Evolutionary conservation across 2,888 invertebrate species (phyloP).

Genomic region (Drosophila buzzatii): DNA sequence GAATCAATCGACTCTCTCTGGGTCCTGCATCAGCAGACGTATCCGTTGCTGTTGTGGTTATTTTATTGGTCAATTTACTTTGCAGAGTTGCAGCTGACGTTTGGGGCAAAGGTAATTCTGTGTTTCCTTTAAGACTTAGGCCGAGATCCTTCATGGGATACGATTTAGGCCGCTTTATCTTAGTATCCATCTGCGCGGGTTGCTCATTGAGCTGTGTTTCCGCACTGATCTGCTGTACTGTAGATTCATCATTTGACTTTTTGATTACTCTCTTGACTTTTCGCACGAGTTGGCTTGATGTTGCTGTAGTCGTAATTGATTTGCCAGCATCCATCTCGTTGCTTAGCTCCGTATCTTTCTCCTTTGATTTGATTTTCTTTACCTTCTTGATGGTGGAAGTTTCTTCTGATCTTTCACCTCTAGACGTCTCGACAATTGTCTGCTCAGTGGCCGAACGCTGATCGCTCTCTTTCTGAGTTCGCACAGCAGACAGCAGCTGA

Average conservation of each 20-base stretch:
- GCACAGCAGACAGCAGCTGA: slow-evolving; percentile 81
- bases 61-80: slow-evolving; percentile 56
- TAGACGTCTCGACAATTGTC: slow-evolving; percentile 8
- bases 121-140: slow-evolving; percentile 47
- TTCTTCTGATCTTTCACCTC: slow-evolving; percentile 40
- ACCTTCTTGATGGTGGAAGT: slow-evolving; percentile 73
- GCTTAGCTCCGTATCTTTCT: slow-evolving; percentile 55
- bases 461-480: slow-evolving; percentile 75
- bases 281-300: slow-evolving; percentile 60
- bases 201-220: slow-evolving; percentile 56
- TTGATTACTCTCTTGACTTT: slow-evolving; percentile 82
- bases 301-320: slow-evolving; percentile 35
- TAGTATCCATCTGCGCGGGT: slow-evolving; percentile 84
- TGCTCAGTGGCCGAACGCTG: slow-evolving; percentile 9
- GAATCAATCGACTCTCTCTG: slow-evolving; percentile 83
- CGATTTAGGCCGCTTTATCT: slow-evolving; percentile 87
- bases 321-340: slow-evolving; percentile 44
- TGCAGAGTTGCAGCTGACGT: slow-evolving; percentile 27
- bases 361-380: slow-evolving; percentile 79
- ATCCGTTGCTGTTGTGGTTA: slow-evolving; percentile 35
- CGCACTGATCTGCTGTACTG: not conserved
- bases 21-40: slow-evolving; percentile 23
- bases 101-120: slow-evolving; percentile 41
- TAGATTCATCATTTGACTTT: slow-evolving; percentile 63
- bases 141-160: slow-evolving; percentile 86